Evolutionary conservation across 2,797 vertebrate genomes (phyloP).

Genomic region (Cichlasoma orientale): DNA sequence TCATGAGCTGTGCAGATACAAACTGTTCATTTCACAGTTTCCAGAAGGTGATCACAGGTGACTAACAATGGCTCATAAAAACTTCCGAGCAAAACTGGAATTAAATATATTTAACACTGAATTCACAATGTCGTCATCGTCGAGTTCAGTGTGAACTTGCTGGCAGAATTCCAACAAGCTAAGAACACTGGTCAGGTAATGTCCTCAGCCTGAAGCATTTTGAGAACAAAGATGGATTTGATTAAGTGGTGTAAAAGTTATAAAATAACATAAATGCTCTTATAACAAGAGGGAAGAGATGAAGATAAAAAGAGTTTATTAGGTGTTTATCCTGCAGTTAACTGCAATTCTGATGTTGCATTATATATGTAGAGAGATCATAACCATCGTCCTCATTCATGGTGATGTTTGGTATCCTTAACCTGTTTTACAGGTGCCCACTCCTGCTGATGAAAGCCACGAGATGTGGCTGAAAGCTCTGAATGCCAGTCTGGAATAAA

Average conservation of each 20-base stretch:
- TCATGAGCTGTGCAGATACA: too few species aligned
- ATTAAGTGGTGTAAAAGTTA: neutral
- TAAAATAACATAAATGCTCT: neutral
- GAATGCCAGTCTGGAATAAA: too few species aligned
- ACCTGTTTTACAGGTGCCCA: neutral
- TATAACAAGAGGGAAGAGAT: neutral
- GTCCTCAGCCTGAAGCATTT: neutral
- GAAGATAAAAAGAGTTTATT: neutral
- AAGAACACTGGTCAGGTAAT: neutral
- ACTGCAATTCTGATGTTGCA: too few species aligned
- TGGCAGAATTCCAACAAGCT: neutral
- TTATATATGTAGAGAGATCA: too few species aligned
- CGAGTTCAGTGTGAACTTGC: neutral
- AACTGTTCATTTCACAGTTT: too few species aligned
- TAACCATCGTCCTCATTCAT: too few species aligned
- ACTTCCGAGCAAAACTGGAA: too few species aligned
- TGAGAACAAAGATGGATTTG: neutral
- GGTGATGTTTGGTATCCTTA: too few species aligned
- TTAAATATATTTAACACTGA: neutral
- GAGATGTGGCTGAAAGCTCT: neutral
- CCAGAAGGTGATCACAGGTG: too few species aligned
- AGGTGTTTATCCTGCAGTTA: neutral
- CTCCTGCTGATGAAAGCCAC: neutral
- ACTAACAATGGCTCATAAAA: too few species aligned
- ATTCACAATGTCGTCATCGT: neutral